Percentiles rank a stretch among this genome's conserved stretches.
Conservation (phyloP, 2,113 vertebrate genomes). For the Clarias batrachus region DNA sequence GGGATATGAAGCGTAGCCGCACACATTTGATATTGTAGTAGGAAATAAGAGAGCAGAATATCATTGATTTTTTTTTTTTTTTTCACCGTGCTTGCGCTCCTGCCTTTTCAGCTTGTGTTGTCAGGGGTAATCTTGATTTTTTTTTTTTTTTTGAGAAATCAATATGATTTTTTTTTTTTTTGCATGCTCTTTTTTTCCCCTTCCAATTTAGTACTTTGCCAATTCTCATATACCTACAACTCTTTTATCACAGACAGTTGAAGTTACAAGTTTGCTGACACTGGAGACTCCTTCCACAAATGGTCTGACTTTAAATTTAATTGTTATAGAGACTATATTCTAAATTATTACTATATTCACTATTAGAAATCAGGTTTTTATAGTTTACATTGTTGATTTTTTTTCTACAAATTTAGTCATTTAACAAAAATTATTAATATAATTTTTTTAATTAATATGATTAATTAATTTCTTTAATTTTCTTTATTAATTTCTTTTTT, state of each 20-base stretch:
- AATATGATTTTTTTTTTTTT: not conserved
- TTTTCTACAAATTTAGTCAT: not conserved
- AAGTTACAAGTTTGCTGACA: not conserved
- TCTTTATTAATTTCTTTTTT: too few relatives aligned
- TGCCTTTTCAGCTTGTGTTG: conserved; percentile 74
- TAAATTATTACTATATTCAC: too few relatives aligned
- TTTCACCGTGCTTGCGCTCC: conserved; percentile 44
- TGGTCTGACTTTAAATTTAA: not conserved
- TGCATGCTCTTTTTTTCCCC: not conserved
- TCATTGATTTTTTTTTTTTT: not conserved
- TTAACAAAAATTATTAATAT: not conserved
- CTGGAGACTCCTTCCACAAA: not conserved
- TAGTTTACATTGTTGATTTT: not conserved
- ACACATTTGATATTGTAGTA: not conserved
- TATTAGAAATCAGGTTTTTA: not conserved
- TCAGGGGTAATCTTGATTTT: conserved; percentile 77
- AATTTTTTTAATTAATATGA: too few relatives aligned
- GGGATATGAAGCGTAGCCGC: not conserved
- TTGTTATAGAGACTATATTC: not conserved
- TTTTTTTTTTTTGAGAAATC: not conserved
- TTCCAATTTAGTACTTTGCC: not conserved
- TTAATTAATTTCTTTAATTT: not conserved
- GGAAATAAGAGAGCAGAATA: not conserved
- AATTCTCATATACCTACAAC: not conserved
- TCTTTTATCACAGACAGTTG: not conserved